phyloP scores from a whole-genome alignment of 2,113 vertebrate species.

The Trematomus loennbergii region DNA sequence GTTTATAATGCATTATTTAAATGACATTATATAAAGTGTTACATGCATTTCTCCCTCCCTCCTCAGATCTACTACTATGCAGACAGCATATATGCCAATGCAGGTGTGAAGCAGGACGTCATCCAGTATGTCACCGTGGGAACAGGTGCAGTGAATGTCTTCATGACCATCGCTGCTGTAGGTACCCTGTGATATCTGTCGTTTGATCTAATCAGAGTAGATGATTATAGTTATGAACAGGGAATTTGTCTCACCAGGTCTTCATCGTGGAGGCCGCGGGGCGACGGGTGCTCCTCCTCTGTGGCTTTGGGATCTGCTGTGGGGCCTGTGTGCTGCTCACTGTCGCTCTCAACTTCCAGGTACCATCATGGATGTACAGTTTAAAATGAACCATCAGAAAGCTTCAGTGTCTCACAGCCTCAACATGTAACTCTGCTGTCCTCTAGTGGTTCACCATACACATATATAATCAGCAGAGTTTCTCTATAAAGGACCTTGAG shows the following conservation, averaged over 20 bases:
- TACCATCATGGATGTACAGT: conserved; percentile 41
- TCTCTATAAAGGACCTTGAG: background rate
- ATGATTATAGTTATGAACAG: background rate
- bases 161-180: conserved; percentile 90
- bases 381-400: background rate
- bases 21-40: no score
- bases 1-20: no score
- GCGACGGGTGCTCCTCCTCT: conserved; percentile 87
- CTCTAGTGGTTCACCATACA: conserved; percentile 40
- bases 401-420: background rate
- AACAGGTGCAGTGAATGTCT: conserved; percentile 90
- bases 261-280: conserved; percentile 92
- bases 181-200: conserved; percentile 54
- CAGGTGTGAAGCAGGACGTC: conserved; percentile 81
- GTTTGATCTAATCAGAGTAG: conserved; percentile 9
- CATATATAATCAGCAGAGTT: background rate
- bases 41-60: background rate
- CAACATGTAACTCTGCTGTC: conserved; percentile 27
- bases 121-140: conserved; percentile 92
- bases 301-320: conserved; percentile 90
- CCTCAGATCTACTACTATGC: conserved; percentile 95
- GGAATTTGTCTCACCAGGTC: conserved; percentile 77
- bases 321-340: conserved; percentile 87
- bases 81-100: conserved; percentile 87
- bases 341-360: conserved; percentile 88